phyloP scores from a whole-genome alignment of 2,797 vertebrate genomes.

The Hydrolagus colliei region DNA sequence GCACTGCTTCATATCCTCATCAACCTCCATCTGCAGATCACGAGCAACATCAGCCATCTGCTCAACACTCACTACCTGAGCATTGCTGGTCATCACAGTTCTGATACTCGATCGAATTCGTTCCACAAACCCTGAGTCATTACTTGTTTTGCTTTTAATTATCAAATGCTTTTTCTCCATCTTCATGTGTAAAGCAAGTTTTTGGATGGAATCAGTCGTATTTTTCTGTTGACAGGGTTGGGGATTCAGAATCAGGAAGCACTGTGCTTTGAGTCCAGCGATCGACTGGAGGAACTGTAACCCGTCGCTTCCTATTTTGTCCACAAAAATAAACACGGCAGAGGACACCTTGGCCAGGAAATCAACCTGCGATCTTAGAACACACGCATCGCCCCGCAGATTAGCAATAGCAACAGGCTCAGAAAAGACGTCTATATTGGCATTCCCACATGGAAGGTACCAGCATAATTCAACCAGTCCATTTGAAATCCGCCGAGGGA shows the following conservation, averaged over 20 bases:
- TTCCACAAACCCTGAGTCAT: constrained; percentile 46
- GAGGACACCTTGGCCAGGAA: constrained; percentile 61
- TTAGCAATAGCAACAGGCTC: constrained; percentile 64
- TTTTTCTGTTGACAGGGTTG: constrained; percentile 24
- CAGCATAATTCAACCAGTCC: constrained; percentile 69
- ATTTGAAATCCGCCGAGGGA: constrained; percentile 47
- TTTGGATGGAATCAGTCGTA: constrained; percentile 30
- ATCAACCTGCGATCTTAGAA: constrained; percentile 52
- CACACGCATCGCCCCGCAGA: constrained; percentile 60
- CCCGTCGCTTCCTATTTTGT: constrained; percentile 55
- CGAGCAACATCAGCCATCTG: constrained; percentile 48
- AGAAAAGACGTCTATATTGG: constrained; percentile 48
- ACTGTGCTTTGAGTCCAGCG: constrained; percentile 40
- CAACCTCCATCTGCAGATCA: constrained; percentile 52
- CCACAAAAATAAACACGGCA: constrained; percentile 68
- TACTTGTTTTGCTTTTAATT: constrained; percentile 42
- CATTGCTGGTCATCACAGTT: constrained; percentile 41
- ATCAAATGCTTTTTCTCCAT: constrained; percentile 40
- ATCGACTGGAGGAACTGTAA: constrained; percentile 45
- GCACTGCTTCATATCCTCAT: constrained; percentile 61
- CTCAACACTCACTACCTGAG: constrained; percentile 54
- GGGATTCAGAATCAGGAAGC: constrained; percentile 47
- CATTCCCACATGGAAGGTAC: constrained; percentile 58
- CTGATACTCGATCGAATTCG: constrained; percentile 44
- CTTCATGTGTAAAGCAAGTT: constrained; percentile 36